These are phyloP conservation scores for Rattus norvegicus DNA, from an alignment of 2,113 vertebrate species.

Conservation along the genomic window DNA sequence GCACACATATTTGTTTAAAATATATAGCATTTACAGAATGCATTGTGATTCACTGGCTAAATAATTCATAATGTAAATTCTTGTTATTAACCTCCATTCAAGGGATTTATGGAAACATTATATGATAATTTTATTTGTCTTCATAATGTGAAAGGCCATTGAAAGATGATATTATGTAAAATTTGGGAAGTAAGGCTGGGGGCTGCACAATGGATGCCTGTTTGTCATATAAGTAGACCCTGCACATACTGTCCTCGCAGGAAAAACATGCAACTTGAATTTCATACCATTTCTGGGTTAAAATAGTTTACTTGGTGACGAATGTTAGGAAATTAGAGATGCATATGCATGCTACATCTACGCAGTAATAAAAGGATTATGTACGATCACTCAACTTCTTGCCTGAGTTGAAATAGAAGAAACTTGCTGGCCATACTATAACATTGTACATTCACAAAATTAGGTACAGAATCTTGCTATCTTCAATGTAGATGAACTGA, in stretches of 20 bases:
- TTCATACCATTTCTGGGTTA: not conserved
- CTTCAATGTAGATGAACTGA: not conserved
- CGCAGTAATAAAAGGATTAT: not conserved
- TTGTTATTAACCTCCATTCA: not conserved
- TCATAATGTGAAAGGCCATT: not conserved
- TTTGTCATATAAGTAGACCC: not conserved
- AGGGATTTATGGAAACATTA: not conserved
- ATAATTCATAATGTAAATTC: no score
- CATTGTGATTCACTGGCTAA: no score
- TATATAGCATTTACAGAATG: no score
- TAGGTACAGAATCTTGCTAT: not conserved
- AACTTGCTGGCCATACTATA: not conserved
- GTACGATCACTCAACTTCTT: not conserved
- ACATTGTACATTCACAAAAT: not conserved
- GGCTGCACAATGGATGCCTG: not conserved
- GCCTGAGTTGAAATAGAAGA: not conserved
- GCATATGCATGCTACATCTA: not conserved
- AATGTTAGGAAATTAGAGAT: not conserved
- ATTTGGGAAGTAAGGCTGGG: not conserved
- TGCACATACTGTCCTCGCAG: not conserved
- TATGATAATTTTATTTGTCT: not conserved
- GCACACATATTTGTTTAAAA: not conserved
- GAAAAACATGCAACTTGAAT: not conserved
- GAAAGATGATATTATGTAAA: not conserved
- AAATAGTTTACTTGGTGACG: not conserved